Evolutionary conservation across 2,888 invertebrate genomes (phyloP), one percentile per base, ranked within the genome.

Genomic region (Sclerodermus sp.): DNA sequence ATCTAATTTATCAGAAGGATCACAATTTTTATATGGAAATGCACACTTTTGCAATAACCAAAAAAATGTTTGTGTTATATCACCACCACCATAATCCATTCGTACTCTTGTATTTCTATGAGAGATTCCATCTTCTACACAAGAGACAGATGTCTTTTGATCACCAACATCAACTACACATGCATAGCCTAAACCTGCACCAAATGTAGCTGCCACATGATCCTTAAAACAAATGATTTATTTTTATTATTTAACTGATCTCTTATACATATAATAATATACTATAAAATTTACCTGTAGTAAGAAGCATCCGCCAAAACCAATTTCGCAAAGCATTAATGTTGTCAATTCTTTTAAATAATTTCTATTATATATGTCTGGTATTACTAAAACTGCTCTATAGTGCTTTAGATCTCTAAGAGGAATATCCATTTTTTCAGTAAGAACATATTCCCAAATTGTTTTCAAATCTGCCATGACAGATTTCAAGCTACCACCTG

Each of bases 81-180:
- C 96, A 10, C 90, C 90, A 2, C 94, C 92, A 2, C 96, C 96
- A 71, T 93, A 94, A 62, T 92, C 90, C 82, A 96, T 84, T 45
- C 90, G 80, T 0, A 86, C 85, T 70, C 95, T 82, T 0, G 96
- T 93, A 57, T 89, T 88, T 60, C 90, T 86, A 69, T 93, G 93
- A 17, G 96, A 96, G 53, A 96, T 91, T 1, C 95, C 96, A 81
- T 96, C 96, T 80, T 96, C 96, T 1, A 96, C 94, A 80, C 96
- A 97, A 1, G 94, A 94, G 15, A 97, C 90, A 0, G 95, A 93
- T 0, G 93, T 94, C 81, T 96, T 96, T 75, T 96, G 93, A 73
- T 96, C 96, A 0, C 96, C 96, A 45, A 96, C 88, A 75, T 96
- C 96, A 0, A 97, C 91, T 1, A 96, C 94, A 79, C 96, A 96